phyloP scores from a whole-genome alignment of 2,113 vertebrate species.

The Strigops habroptila region DNA sequence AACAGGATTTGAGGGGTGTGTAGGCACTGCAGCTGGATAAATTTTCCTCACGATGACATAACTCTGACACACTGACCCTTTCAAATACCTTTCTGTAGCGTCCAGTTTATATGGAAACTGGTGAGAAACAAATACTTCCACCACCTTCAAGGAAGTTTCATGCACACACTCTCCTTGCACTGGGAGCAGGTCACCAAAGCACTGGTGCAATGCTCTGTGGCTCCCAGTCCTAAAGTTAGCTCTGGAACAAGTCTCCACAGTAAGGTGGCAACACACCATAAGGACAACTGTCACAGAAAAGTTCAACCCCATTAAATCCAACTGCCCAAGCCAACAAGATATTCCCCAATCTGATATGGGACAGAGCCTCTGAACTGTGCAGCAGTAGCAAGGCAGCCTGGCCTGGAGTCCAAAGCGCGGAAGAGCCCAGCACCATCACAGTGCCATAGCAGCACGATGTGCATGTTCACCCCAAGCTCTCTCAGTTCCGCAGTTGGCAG shows the following conservation, averaged over 20 bases:
- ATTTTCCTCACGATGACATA: neutral
- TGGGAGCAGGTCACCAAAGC: neutral
- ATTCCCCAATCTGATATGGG: neutral
- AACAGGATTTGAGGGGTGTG: constrained; percentile 1
- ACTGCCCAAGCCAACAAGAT: neutral
- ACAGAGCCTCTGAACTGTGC: neutral
- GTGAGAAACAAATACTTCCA: neutral
- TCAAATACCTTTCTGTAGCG: neutral
- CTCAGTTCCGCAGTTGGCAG: neutral
- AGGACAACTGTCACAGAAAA: neutral
- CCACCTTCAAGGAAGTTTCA: neutral
- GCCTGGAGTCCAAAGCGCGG: neutral
- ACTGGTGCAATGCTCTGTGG: neutral
- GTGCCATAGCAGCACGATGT: accelerated
- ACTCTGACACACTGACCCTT: neutral
- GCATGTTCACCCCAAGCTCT: accelerated
- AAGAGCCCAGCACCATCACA: accelerated
- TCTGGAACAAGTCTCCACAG: neutral
- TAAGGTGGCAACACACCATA: neutral
- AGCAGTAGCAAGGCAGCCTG: neutral
- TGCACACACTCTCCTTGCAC: accelerated
- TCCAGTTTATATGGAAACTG: neutral
- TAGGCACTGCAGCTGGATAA: neutral
- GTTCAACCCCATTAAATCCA: neutral
- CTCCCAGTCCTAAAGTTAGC: neutral